These are phyloP conservation scores for Ursus arctos DNA, from an alignment of 2,113 vertebrate species.

Conservation along the genomic window DNA sequence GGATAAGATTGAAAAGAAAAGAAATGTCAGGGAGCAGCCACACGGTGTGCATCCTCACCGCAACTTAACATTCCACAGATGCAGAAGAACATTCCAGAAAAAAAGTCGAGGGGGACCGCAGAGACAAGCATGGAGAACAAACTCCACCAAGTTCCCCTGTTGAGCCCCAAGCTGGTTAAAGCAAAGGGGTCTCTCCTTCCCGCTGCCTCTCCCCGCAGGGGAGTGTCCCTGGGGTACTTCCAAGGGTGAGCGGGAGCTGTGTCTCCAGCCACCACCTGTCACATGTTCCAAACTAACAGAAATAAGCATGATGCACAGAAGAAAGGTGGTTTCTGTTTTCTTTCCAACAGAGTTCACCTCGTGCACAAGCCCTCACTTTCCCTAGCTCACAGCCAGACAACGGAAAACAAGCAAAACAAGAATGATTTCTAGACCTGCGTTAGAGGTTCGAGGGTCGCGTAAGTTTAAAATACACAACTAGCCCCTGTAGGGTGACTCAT, in stretches of 20 bases:
- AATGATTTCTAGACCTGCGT: rapidly evolving
- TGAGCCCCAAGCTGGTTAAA: neutral
- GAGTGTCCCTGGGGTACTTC: rapidly evolving
- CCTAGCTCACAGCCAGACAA: neutral
- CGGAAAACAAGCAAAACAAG: too few relatives aligned
- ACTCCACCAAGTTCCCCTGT: too few relatives aligned
- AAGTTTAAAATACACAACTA: neutral
- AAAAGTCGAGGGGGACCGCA: rapidly evolving
- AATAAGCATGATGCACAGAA: neutral
- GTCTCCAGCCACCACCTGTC: neutral
- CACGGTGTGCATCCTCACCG: neutral
- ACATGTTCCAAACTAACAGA: neutral
- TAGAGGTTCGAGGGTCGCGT: rapidly evolving
- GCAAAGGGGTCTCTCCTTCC: neutral
- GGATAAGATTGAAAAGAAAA: neutral
- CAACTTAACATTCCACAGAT: neutral
- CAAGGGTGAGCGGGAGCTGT: too few relatives aligned
- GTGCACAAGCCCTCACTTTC: neutral
- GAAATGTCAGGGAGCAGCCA: neutral
- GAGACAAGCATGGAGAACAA: neutral
- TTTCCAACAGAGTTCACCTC: neutral
- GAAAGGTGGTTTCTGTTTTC: neutral
- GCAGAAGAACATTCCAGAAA: neutral
- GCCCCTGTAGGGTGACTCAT: neutral
- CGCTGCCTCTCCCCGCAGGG: rapidly evolving